Base-by-base conservation (phyloP, 2,888 invertebrate species). In the Xanthorhoe spadicearia region DNA sequence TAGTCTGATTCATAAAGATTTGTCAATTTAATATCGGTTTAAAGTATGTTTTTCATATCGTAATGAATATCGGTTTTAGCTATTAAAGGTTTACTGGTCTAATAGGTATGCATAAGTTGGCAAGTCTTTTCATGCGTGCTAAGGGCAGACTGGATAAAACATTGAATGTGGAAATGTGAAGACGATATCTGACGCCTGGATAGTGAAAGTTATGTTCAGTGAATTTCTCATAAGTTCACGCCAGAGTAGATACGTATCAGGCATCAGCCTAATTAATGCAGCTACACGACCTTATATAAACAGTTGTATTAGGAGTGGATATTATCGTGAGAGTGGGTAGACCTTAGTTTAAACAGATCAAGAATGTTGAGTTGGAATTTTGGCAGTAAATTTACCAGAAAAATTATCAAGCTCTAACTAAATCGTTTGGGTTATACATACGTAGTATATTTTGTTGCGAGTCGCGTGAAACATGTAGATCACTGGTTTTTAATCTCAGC, bases 261-360 rank as follows among this genome's bases (percentile, higher is more conserved):
- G 54, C 32, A 46, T 58, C 58, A 54, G 53, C 49, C 19, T 64
- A 53, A 59, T 64, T 64, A 64, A 64, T 64, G 58, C 64, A 59
- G 17, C 58, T 32, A 64, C 64, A 64, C 64, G 64, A 59, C 17
- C 64, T 64, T 58, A 23, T 52, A 32, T 38, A 35, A 1, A 38
- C 32, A 32, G 51, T 50, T 28, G 49, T 57, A 57, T 32, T 49
- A 53, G n/a, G 32, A 53, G 53, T 15, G 10, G 48, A 48, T 56
- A n/a, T 46, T 23, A 2, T 7, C 32, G 13, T 56, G 43, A 43
- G 43, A 8, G 23, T 56, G 46, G 23, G 23, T 23, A 23, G 23
- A 23, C 23, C 23, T 19, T 46, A 13, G 56, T 9, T 23, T 15
- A 10, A 4, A 7, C 7, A 38, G 38, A 9, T 38, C 18, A 19